Percentiles rank a stretch among this genome's conserved stretches.
These are phyloP conservation scores for Scaptomyza polygonia DNA, from an alignment of 2,888 invertebrate genomes.

Conservation along the genomic window DNA sequence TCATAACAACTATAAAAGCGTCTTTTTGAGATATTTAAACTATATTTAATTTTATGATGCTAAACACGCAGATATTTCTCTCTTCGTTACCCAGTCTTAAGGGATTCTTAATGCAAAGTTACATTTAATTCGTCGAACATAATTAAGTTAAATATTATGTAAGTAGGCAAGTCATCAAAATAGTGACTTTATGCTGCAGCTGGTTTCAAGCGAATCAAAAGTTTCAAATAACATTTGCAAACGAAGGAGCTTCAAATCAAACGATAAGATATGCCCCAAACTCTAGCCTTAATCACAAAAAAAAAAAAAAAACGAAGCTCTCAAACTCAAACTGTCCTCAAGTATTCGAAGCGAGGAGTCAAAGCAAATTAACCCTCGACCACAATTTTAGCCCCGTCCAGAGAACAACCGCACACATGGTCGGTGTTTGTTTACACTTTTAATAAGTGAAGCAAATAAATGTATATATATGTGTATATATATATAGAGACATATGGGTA, in stretches of 20 bases:
- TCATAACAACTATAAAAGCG: too few relatives aligned
- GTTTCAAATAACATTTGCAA: slow-evolving; percentile 57
- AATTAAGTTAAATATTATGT: slow-evolving; percentile 5
- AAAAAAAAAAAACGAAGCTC: slow-evolving; percentile 18
- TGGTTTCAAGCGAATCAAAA: slow-evolving; percentile 41
- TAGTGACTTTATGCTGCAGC: slow-evolving; percentile 70
- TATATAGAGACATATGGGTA: neutral
- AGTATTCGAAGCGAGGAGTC: slow-evolving; percentile 8
- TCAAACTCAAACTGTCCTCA: slow-evolving; percentile 3
- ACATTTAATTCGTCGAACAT: neutral
- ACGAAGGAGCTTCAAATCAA: slow-evolving; percentile 11
- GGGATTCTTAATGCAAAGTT: neutral
- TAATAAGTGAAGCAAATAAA: neutral
- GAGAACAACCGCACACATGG: slow-evolving; percentile 19
- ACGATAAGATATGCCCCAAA: slow-evolving; percentile 14
- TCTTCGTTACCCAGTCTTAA: too few relatives aligned
- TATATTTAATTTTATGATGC: too few relatives aligned
- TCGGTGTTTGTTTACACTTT: slow-evolving; percentile 68
- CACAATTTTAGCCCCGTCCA: slow-evolving; percentile 14
- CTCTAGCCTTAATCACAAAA: slow-evolving; percentile 9
- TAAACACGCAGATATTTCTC: too few relatives aligned
- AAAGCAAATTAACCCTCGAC: slow-evolving; percentile 14
- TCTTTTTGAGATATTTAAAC: too few relatives aligned
- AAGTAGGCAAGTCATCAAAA: neutral
- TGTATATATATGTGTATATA: neutral